Percentiles rank a stretch among this genome's conserved stretches.
Evolutionary conservation across 2,888 invertebrate species (phyloP).

Genomic region (Creontiades dilutus): DNA sequence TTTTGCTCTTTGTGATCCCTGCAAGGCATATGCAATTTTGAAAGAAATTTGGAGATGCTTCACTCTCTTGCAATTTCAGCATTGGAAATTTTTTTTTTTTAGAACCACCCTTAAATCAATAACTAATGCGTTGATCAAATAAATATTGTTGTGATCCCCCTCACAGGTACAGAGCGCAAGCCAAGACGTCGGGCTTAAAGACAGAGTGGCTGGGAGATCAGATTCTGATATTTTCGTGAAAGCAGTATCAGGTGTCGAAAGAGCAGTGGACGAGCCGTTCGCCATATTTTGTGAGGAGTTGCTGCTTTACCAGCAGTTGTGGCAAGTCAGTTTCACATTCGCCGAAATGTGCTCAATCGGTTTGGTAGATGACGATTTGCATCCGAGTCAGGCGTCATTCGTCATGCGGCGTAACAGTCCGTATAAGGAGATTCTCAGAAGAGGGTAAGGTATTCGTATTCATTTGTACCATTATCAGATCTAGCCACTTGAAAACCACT

Average conservation of each 20-base stretch:
- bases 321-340: conserved; percentile 39
- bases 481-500: too few relatives aligned
- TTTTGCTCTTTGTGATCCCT: too few relatives aligned
- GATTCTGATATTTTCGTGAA: not conserved
- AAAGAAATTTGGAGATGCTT: too few relatives aligned
- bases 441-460: conserved; percentile 28
- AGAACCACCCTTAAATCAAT: too few relatives aligned
- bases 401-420: conserved; percentile 47
- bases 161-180: not conserved
- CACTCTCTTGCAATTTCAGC: too few relatives aligned
- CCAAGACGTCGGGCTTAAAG: not conserved
- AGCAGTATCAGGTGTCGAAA: not conserved
- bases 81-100: too few relatives aligned
- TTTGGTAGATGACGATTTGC: conserved; percentile 35
- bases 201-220: not conserved
- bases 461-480: too few relatives aligned
- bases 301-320: conserved; percentile 1
- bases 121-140: too few relatives aligned
- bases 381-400: conserved; percentile 54
- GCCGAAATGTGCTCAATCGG: conserved; percentile 57
- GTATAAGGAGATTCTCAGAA: conserved; percentile 61
- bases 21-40: too few relatives aligned
- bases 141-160: not conserved
- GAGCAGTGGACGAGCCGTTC: conserved; percentile 15
- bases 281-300: conserved; percentile 51